phyloP scores from a whole-genome alignment of 2,113 vertebrate species.

The mouse (Mus musculus) region GRCm39 chr10:54662501-54663000 shows the following conservation, averaged over 20 bases:
- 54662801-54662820: constrained; percentile 1
- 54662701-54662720: neutral
- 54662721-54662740: neutral
- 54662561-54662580: neutral
- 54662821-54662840: neutral
- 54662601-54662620: neutral
- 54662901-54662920: neutral
- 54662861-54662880: neutral
- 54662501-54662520: neutral
- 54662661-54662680: neutral
- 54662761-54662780: neutral
- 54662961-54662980: neutral
- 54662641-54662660: neutral
- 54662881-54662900: neutral
- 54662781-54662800: neutral
- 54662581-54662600: neutral
- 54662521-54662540: neutral
- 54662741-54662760: neutral
- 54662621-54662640: constrained; percentile 12
- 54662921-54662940: neutral
- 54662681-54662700: neutral
- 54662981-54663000: neutral
- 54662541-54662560: neutral
- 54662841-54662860: neutral
- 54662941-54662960: neutral